A percentile compares a stretch with the other conserved stretches of the same genome.
Conservation (phyloP, 2,113 vertebrate genomes). For the Carassius auratus region DNA sequence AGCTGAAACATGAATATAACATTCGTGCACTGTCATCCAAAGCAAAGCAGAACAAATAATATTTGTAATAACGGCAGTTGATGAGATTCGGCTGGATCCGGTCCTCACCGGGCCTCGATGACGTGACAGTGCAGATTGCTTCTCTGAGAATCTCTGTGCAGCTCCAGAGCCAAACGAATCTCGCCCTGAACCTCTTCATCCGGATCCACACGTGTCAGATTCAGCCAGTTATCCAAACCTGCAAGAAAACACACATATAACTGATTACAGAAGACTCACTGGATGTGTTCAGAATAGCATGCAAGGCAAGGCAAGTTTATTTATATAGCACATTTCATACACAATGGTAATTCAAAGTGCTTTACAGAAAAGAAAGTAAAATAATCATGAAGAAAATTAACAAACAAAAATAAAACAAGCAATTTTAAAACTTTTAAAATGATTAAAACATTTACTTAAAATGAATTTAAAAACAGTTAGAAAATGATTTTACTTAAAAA, state of each 20-base stretch:
- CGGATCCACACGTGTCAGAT: slow-evolving; percentile 81
- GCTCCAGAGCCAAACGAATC: slow-evolving; percentile 79
- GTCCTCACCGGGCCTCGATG: slow-evolving; percentile 82
- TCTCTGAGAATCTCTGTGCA: slow-evolving; percentile 68
- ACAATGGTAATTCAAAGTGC: too few relatives aligned
- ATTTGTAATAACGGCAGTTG: not conserved
- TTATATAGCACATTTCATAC: too few relatives aligned
- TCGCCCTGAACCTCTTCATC: slow-evolving; percentile 90
- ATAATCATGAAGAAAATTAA: too few relatives aligned
- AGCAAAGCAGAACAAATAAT: not conserved
- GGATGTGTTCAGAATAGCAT: not conserved
- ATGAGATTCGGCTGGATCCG: not conserved
- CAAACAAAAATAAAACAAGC: too few relatives aligned
- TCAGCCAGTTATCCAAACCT: slow-evolving; percentile 89
- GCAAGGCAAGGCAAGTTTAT: not conserved
- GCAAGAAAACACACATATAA: not conserved
- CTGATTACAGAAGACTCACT: not conserved
- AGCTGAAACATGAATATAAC: not conserved
- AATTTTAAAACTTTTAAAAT: too few relatives aligned
- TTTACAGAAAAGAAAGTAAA: too few relatives aligned
- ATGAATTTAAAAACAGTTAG: too few relatives aligned
- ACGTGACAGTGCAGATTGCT: slow-evolving; percentile 80
- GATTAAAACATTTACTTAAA: too few relatives aligned
- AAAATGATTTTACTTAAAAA: too few relatives aligned
- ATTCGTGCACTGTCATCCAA: not conserved